phyloP scores from a whole-genome alignment of 2,888 invertebrate species.

The Agonum fuliginosum region DNA sequence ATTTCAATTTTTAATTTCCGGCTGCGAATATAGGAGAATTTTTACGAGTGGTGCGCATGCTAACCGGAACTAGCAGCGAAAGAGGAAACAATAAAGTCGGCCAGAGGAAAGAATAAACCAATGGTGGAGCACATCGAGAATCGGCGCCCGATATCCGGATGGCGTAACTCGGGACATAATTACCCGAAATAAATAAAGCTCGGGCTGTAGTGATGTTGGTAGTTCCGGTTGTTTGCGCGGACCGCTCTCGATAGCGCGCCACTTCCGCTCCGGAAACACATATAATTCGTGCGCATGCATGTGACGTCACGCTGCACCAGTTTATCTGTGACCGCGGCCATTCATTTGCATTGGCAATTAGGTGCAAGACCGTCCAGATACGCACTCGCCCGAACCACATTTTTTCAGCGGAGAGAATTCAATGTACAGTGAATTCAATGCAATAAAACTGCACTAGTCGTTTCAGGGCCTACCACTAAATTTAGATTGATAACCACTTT shows the following conservation, averaged over 20 bases:
- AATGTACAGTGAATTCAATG: too few relatives aligned
- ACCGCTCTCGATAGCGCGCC: slow-evolving; percentile 25
- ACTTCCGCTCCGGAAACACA: slow-evolving; percentile 49
- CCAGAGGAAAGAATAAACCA: slow-evolving; percentile 40
- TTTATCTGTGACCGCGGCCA: slow-evolving; percentile 48
- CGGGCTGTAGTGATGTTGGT: slow-evolving; percentile 23
- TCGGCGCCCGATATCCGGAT: slow-evolving; percentile 35
- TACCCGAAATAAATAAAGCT: slow-evolving; percentile 44
- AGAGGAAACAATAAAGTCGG: slow-evolving; percentile 37
- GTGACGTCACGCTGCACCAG: slow-evolving; percentile 24
- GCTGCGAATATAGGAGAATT: slow-evolving; percentile 27
- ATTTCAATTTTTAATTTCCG: slow-evolving; percentile 39
- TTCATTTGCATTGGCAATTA: slow-evolving; percentile 45
- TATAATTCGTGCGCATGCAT: slow-evolving; percentile 46
- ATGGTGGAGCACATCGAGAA: slow-evolving; percentile 34
- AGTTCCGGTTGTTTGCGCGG: slow-evolving; percentile 31
- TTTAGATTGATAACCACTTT: too few relatives aligned
- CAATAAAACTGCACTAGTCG: too few relatives aligned
- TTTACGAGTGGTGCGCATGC: slow-evolving; percentile 15
- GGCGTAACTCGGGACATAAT: slow-evolving; percentile 23
- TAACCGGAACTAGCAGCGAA: slow-evolving; percentile 27
- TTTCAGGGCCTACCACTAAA: too few relatives aligned
- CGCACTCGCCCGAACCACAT: neutral
- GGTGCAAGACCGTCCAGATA: neutral
- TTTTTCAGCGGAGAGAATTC: too few relatives aligned